Percentiles rank a stretch among this genome's conserved stretches.
Conservation (phyloP, 2,113 vertebrate species). For the Charina bottae region DNA sequence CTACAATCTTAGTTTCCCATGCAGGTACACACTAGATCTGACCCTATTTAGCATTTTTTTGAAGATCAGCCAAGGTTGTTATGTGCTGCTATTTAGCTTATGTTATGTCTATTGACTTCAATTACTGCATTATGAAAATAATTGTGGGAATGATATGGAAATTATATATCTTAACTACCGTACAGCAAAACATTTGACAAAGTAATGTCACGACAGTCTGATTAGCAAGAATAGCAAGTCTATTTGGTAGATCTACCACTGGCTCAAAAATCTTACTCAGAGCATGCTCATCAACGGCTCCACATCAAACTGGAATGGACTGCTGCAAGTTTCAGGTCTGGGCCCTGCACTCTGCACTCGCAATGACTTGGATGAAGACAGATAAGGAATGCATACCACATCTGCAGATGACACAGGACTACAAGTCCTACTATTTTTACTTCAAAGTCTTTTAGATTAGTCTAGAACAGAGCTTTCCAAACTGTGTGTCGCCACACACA, state of each 20-base stretch:
- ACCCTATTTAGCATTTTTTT: neutral
- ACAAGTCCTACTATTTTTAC: neutral
- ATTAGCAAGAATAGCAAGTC: neutral
- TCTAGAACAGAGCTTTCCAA: no score
- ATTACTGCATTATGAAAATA: neutral
- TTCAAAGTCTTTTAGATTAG: neutral
- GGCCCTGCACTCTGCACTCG: neutral
- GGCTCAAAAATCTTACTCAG: neutral
- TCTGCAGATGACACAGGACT: neutral
- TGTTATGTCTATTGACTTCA: neutral
- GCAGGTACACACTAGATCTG: neutral
- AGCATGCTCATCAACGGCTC: neutral
- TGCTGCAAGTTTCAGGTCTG: neutral
- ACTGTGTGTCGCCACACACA: no score
- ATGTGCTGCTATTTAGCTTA: neutral
- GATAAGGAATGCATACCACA: neutral
- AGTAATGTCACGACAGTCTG: neutral
- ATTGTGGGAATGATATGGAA: neutral
- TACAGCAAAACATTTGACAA: neutral
- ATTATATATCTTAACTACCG: neutral
- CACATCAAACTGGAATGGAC: neutral
- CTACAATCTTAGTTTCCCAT: neutral
- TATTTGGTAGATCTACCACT: neutral
- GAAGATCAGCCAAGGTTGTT: neutral
- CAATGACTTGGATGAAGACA: neutral